phyloP scores from a whole-genome alignment of 2,797 vertebrate species.

The Peromyscus attwateri region DNA sequence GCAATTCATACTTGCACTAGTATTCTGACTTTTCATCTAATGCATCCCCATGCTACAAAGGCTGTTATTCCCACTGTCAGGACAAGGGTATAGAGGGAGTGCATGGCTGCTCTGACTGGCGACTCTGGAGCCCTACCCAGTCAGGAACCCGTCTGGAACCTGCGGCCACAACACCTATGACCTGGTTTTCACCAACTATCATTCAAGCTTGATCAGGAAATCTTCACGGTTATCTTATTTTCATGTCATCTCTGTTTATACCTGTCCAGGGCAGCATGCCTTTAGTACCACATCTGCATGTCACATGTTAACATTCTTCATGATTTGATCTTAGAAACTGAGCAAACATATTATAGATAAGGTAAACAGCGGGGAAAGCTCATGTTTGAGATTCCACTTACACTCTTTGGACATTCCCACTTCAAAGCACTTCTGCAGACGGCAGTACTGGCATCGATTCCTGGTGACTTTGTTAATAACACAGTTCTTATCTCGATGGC shows the following conservation, averaged over 20 bases:
- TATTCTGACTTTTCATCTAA: background rate
- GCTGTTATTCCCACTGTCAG: background rate
- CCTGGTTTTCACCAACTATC: conserved; percentile 25
- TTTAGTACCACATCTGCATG: conserved; percentile 8
- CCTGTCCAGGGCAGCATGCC: background rate
- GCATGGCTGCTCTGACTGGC: fast-evolving
- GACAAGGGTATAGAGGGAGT: background rate
- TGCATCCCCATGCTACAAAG: background rate
- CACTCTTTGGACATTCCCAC: conserved; percentile 99
- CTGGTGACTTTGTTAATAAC: conserved; percentile 99
- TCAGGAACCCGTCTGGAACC: background rate
- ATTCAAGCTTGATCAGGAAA: conserved; percentile 44
- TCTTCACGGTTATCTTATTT: conserved; percentile 1
- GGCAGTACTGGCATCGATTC: conserved; percentile 99
- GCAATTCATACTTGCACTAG: background rate
- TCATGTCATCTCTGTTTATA: conserved; percentile 27
- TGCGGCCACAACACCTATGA: background rate
- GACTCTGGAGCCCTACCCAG: background rate
- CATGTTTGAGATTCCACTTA: conserved; percentile 88
- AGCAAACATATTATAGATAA: conserved; percentile 39
- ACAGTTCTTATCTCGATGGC: conserved; percentile 97
- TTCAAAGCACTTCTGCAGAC: conserved; percentile 98
- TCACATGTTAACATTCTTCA: background rate
- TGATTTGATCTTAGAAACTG: background rate
- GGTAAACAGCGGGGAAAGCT: conserved; percentile 48